These are phyloP conservation scores for Drosophila pruinosa DNA, from an alignment of 1,140 invertebrate genomes.

Conservation along the genomic window DNA sequence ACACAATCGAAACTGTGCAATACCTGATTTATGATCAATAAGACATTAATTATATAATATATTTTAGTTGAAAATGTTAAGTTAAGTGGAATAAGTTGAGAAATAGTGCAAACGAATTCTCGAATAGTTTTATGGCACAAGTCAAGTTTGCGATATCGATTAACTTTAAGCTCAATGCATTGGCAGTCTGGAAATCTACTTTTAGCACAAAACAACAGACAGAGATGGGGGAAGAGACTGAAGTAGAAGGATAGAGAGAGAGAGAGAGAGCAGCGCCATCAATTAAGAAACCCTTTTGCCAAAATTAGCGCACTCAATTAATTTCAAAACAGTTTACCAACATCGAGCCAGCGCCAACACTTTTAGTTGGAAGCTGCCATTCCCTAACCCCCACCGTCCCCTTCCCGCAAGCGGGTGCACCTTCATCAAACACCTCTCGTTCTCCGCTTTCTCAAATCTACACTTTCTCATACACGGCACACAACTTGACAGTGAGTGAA, in stretches of 20 bases:
- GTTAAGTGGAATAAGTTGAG: not conserved
- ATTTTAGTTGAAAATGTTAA: too few relatives aligned
- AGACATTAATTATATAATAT: too few relatives aligned
- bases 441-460: not conserved
- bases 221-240: not conserved
- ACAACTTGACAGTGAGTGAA: constrained; percentile 73
- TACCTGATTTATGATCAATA: too few relatives aligned
- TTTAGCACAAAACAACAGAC: not conserved
- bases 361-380: constrained; percentile 25
- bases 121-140: not conserved
- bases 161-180: constrained; percentile 5
- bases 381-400: constrained; percentile 1
- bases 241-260: not conserved
- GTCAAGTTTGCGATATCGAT: not conserved
- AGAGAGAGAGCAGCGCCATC: constrained; percentile 37
- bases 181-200: not conserved
- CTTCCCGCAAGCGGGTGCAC: constrained; percentile 6
- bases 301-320: constrained; percentile 80
- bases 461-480: not conserved
- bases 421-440: not conserved
- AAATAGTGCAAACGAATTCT: not conserved
- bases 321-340: constrained; percentile 63
- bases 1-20: not conserved
- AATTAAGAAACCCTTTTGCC: constrained; percentile 75
- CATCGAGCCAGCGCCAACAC: constrained; percentile 34